Percentiles rank a stretch among this genome's conserved stretches.
Conservation (phyloP, 2,888 invertebrate genomes). For the Melieria crassipennis region DNA sequence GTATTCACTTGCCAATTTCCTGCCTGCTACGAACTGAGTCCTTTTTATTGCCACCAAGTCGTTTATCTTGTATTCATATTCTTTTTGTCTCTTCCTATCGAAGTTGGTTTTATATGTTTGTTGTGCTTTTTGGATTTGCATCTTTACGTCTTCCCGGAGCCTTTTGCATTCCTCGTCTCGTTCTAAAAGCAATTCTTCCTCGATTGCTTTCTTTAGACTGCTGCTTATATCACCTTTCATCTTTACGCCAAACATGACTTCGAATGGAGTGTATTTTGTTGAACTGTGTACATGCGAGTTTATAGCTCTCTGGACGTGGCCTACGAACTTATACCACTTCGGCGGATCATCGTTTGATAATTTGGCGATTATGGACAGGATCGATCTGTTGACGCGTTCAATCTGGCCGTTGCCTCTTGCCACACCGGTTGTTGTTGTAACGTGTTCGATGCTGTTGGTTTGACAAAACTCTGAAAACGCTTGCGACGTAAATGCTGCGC, state of each 20-base stretch:
- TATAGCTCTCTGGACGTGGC: too few species aligned
- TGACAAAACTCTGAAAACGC: conserved; percentile 18
- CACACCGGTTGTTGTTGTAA: conserved; percentile 25
- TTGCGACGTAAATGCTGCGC: conserved; percentile 21
- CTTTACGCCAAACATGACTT: too few species aligned
- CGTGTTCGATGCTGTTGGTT: conserved; percentile 23
- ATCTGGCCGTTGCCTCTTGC: conserved; percentile 27
- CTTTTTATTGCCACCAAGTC: conserved; percentile 36
- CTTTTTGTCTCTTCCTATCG: conserved; percentile 30
- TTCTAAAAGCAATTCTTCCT: too few species aligned
- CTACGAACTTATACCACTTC: neutral
- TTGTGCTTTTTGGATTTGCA: conserved; percentile 33
- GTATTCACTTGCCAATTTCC: conserved; percentile 35
- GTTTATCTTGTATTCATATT: conserved; percentile 20
- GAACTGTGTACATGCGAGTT: too few species aligned
- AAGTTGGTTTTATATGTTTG: conserved; percentile 27
- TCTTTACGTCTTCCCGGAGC: conserved; percentile 25
- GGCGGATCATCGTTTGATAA: too few species aligned
- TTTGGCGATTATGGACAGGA: too few species aligned
- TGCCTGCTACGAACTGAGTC: conserved; percentile 36
- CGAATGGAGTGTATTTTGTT: too few species aligned
- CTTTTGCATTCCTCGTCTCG: conserved; percentile 18
- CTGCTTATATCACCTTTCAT: too few species aligned
- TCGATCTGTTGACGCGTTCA: conserved; percentile 10
- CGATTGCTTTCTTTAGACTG: too few species aligned